These are phyloP conservation scores for Acrocephalus arundinaceus DNA, from an alignment of 2,113 vertebrate species.

Conservation along the genomic window DNA sequence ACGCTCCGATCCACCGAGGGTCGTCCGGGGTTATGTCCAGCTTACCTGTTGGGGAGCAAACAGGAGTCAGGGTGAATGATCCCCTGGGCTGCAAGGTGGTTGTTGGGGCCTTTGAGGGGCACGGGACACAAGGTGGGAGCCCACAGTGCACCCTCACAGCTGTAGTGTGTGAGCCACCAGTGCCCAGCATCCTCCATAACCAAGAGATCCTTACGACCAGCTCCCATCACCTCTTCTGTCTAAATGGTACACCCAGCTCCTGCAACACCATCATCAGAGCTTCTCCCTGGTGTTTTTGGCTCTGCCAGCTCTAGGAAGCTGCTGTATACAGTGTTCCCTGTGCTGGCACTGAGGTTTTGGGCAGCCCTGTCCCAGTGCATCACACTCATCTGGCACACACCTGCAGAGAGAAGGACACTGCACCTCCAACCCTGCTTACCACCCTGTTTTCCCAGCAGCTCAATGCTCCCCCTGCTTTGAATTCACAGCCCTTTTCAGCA, in stretches of 20 bases:
- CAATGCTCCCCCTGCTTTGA: background rate
- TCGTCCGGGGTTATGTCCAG: conserved; percentile 92
- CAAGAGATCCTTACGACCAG: background rate
- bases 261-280: background rate
- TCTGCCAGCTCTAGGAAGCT: background rate
- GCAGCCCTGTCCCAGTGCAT: rapidly evolving
- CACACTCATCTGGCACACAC: background rate
- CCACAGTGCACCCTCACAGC: background rate
- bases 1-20: conserved; percentile 97
- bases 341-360: background rate
- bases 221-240: background rate
- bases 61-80: background rate
- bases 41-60: conserved; percentile 72
- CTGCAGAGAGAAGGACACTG: background rate
- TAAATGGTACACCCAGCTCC: background rate
- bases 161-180: rapidly evolving
- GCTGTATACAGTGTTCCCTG: no score
- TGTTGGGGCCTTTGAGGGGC: background rate
- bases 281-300: background rate
- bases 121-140: background rate
- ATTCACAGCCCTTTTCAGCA: background rate
- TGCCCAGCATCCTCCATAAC: background rate
- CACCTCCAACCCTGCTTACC: background rate
- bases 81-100: no score
- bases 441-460: background rate